These are phyloP conservation scores for Glaucopsyche alexis DNA, from an alignment of 2,888 invertebrate genomes.

Conservation along the genomic window DNA sequence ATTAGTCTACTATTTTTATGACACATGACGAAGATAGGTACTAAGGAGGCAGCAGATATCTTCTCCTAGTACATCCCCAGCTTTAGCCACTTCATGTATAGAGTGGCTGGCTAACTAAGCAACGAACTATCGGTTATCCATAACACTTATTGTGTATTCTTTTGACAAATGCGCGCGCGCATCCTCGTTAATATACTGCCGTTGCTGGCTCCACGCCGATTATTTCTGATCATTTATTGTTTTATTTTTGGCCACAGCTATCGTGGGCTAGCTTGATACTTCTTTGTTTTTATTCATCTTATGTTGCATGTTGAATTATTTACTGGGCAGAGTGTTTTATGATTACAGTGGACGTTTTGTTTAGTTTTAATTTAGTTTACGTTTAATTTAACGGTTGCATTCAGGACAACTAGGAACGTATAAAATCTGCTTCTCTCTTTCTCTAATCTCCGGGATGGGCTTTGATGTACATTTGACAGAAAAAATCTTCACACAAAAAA, in stretches of 20 bases:
- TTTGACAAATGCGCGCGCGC: constrained; percentile 68
- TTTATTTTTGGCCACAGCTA: constrained; percentile 43
- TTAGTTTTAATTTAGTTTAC: neutral
- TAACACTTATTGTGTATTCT: constrained; percentile 72
- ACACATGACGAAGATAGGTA: too few species aligned
- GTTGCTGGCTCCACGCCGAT: constrained; percentile 47
- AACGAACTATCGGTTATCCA: constrained; percentile 74
- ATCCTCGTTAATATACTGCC: constrained; percentile 56
- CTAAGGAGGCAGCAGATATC: neutral
- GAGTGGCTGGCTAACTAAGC: constrained; percentile 66
- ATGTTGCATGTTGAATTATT: constrained; percentile 38
- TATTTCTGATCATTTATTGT: constrained; percentile 55
- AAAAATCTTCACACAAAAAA: too few species aligned
- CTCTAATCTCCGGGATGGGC: neutral
- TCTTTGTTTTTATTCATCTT: constrained; percentile 38
- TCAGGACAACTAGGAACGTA: neutral
- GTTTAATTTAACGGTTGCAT: neutral
- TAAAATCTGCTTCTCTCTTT: neutral
- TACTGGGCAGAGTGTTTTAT: constrained; percentile 8
- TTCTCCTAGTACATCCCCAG: constrained; percentile 44
- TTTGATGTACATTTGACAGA: too few species aligned
- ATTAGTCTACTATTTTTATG: too few species aligned
- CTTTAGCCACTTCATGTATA: constrained; percentile 44
- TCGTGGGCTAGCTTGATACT: constrained; percentile 31
- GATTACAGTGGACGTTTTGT: constrained; percentile 17